Base-by-base conservation (phyloP, 1,140 invertebrate genomes). In the Cydia strobilella region DNA sequence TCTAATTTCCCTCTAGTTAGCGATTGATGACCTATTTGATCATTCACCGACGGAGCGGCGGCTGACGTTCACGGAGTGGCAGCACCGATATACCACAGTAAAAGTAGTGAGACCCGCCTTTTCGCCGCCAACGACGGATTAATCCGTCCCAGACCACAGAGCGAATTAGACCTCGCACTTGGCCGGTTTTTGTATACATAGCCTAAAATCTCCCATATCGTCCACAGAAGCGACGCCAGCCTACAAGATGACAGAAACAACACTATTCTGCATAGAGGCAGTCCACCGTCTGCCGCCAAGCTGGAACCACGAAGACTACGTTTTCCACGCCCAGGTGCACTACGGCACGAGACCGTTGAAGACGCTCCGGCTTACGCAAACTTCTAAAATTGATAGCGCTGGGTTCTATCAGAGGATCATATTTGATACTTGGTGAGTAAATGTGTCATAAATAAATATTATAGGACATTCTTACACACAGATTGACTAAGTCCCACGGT, bases 271-370 rank as follows among this genome's bases (percentile, higher is more conserved):
- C 84, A 95, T 99, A 51, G 97, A 96, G 71, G 96, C 97, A 59
- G 93, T 98, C 23, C 97, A 99, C 90, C 94, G 97, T 77, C 92
- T 98, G 27, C 95, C 96, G 10, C 90, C 93, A 3, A 94, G 95
- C 45, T 98, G 97, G 97, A 95, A 94, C 75, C 97, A 97, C 89
- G 96, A 98, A 82, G 96, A 97, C 83, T 99, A 97, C 83, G 94
- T 96, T 73, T 94, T 98, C 12, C 95, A 95, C 65, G 96, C 96
- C 35, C 96, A 98, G 86, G 94, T 99, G 63, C 98, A 96, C 88
- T 96, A 99, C 90, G 98, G 98, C 7, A 97, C 97, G 0, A 93
- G 96, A 66, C 95, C 96, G 12, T 93, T 98, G 23, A 96, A 96
- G 25, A 94, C 95, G 75, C 93, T 95, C 0, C 94, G 96, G 62